Conservation (phyloP, 2,113 vertebrate species). For the human (Homo sapiens) region GRCh38 chr2:162441001-162441500, state of each 20-base stretch:
- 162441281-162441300: neutral
- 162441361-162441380: constrained; percentile 10
- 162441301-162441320: constrained; percentile 9
- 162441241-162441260: neutral
- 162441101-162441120: neutral
- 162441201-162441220: neutral
- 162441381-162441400: neutral
- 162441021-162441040: neutral
- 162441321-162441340: neutral
- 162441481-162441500: constrained; percentile 20
- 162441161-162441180: neutral
- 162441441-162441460: neutral
- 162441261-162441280: neutral
- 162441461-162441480: neutral
- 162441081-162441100: neutral
- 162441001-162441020: neutral
- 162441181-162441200: neutral
- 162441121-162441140: neutral
- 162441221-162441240: constrained; percentile 20
- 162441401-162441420: neutral
- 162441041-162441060: neutral
- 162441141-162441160: neutral
- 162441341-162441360: neutral
- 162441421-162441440: neutral
- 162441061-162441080: neutral